Conservation (phyloP, 1,140 invertebrate genomes). For the Thrips palmi region DNA sequence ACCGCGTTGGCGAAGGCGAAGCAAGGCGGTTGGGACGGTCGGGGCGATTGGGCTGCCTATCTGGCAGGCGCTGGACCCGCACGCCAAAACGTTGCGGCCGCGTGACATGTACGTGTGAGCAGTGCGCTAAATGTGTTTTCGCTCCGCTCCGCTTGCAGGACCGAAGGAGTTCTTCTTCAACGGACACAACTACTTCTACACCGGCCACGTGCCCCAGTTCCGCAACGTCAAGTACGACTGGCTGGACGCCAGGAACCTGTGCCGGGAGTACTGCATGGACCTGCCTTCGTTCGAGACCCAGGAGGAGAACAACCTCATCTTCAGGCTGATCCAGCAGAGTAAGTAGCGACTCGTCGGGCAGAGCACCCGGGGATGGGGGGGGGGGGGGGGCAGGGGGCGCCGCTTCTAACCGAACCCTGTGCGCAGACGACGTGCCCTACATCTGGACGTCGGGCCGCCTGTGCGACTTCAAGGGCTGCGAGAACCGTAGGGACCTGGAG, state of each 20-base stretch:
- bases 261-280: slow-evolving; percentile 84
- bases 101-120: neutral
- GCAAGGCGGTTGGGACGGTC: no score
- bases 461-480: slow-evolving; percentile 85
- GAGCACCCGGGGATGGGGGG: no score
- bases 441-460: slow-evolving; percentile 81
- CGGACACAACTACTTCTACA: slow-evolving; percentile 79
- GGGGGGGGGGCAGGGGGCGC: no score
- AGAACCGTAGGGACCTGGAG: slow-evolving; percentile 64
- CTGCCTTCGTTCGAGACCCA: slow-evolving; percentile 70
- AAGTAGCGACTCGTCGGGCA: slow-evolving; percentile 23
- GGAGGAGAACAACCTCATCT: slow-evolving; percentile 76
- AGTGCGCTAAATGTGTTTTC: neutral
- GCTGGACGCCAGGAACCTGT: slow-evolving; percentile 76
- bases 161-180: slow-evolving; percentile 76
- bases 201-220: slow-evolving; percentile 56
- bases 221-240: slow-evolving; percentile 67
- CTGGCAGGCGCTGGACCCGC: neutral
- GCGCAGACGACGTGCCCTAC: slow-evolving; percentile 68
- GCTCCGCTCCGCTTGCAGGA: slow-evolving; percentile 30
- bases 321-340: slow-evolving; percentile 70
- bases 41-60: neutral
- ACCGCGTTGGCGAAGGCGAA: no score
- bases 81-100: neutral
- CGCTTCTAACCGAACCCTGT: slow-evolving; percentile 11